phyloP scores from a whole-genome alignment of 2,888 invertebrate species.

The Blastobasis lacticolella region DNA sequence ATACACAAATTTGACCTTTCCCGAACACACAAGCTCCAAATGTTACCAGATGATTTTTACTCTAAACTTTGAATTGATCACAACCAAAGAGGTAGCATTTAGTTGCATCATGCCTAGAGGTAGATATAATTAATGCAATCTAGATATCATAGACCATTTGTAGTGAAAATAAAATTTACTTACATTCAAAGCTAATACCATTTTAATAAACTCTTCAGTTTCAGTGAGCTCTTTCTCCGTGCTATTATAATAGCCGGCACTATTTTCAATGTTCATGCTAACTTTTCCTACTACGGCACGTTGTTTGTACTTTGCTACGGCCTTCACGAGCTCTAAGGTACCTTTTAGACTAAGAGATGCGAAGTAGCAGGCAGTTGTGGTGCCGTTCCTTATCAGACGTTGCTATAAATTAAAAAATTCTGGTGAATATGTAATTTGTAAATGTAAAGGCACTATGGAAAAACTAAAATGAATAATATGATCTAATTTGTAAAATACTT shows the following conservation, averaged over 20 bases:
- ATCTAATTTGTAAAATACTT: constrained; percentile 39
- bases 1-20: no score
- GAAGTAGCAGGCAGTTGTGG: constrained; percentile 93
- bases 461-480: neutral
- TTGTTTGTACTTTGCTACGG: constrained; percentile 79
- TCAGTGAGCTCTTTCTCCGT: constrained; percentile 75
- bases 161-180: neutral
- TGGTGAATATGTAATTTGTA: neutral
- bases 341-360: constrained; percentile 84
- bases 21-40: no score
- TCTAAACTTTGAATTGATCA: no score
- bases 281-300: constrained; percentile 92
- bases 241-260: constrained; percentile 77
- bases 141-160: no score
- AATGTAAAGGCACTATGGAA: neutral
- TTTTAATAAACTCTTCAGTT: constrained; percentile 77
- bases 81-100: no score
- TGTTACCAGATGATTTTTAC: no score
- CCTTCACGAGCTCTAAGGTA: constrained; percentile 80
- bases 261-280: constrained; percentile 80
- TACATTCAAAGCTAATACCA: constrained; percentile 39
- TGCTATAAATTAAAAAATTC: constrained; percentile 65
- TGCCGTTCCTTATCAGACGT: constrained; percentile 83
- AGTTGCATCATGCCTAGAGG: no score
- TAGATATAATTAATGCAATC: no score